Evolutionary conservation across 2,888 invertebrate genomes (phyloP), one percentile per base, ranked within the genome.

Genomic region (Hydroisotoma schaefferi): DNA sequence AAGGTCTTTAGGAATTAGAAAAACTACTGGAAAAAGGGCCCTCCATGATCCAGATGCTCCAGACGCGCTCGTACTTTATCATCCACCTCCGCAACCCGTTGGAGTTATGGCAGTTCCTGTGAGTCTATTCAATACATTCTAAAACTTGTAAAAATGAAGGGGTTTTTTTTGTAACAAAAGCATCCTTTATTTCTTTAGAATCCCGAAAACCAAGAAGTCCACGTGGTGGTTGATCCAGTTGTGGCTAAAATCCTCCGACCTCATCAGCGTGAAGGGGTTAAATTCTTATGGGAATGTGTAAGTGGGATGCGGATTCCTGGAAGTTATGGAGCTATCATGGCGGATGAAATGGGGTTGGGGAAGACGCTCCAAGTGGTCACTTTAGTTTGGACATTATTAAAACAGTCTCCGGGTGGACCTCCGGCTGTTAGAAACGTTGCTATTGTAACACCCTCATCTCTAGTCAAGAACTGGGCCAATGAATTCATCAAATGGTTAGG

Each of bases 261-360:
- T 0, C 99, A 99, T 85, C 99, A 99, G 77, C 84, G 98, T 68
- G 98, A 99, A 82, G 99, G 99, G 33, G 98, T 99, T 0, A 91
- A 91, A 76, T 99, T 99, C 76, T 97, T 99, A 95, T 99, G 94
- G 75, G 95, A 99, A 76, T 99, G 98, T 80, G 95, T 98, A 2
- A 94, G 91, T 8, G 99, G 98, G 1, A 80, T 83, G 38, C 88
- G 92, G 74, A 93, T 94, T 70, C 87, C 88, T 59, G 83, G 84
- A 63, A 88, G 88, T 27, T 87, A 83, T 77, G 99, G 99, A 1
- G 99, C 98, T 74, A 99, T 99, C 48, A 99, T 99, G 98, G 99
- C 99, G 2, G 99, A 99, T 79, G 99, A 99, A 82, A 99, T 99
- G 98, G 97, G 91, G 53, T 81, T 98, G 33, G 98, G 98, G 1